Percentiles rank a stretch among this genome's conserved stretches.
These are phyloP conservation scores for Cryptocephalus primarius DNA, from an alignment of 2,888 invertebrate genomes.

Conservation along the genomic window DNA sequence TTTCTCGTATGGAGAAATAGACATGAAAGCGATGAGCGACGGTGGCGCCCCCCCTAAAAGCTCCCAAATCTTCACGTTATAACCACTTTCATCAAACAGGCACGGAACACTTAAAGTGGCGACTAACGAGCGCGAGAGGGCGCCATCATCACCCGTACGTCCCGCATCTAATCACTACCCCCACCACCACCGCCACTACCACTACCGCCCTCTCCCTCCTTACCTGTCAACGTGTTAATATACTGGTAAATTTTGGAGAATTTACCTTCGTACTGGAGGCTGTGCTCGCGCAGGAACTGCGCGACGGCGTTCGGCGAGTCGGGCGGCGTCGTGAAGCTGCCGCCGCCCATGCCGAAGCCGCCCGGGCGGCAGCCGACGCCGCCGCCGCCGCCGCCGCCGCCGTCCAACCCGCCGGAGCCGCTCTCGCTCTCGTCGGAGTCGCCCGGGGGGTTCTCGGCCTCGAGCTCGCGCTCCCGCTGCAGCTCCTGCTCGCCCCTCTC, in stretches of 20 bases:
- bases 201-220: too few species aligned
- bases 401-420: not conserved
- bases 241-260: constrained; percentile 25
- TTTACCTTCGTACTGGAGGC: constrained; percentile 60
- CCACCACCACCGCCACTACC: too few species aligned
- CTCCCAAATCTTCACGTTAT: too few species aligned
- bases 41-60: too few species aligned
- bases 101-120: too few species aligned
- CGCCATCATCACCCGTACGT: too few species aligned
- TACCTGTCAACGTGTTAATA: constrained; percentile 21
- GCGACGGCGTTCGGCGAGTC: constrained; percentile 75
- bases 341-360: constrained; percentile 36
- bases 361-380: constrained; percentile 51
- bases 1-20: too few species aligned
- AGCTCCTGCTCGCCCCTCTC: constrained; percentile 73
- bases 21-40: too few species aligned
- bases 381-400: not conserved
- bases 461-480: constrained; percentile 46
- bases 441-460: constrained; percentile 46
- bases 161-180: too few species aligned
- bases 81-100: too few species aligned
- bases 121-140: too few species aligned
- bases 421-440: constrained; percentile 43
- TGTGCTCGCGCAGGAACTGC: constrained; percentile 56
- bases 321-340: constrained; percentile 78